These are phyloP conservation scores for Nibea albiflora DNA, from an alignment of 2,113 vertebrate genomes.

Conservation along the genomic window DNA sequence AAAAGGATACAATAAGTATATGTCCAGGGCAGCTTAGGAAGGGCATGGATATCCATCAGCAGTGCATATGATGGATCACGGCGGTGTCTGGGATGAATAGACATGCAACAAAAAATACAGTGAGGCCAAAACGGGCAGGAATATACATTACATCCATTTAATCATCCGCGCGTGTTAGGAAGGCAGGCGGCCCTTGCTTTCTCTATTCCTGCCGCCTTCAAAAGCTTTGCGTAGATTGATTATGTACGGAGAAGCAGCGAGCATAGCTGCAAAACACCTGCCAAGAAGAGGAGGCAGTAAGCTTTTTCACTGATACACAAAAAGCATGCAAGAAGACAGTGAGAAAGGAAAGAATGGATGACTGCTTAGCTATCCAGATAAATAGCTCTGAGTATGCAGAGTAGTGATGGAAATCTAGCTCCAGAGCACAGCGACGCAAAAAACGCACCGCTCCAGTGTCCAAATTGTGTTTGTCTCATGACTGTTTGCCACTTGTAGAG, in stretches of 20 bases:
- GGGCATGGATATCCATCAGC: constrained; percentile 84
- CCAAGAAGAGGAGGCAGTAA: constrained; percentile 61
- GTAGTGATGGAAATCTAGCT: constrained; percentile 50
- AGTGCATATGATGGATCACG: constrained; percentile 78
- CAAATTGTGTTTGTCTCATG: background rate
- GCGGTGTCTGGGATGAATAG: constrained; percentile 81
- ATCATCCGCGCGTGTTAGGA: constrained; percentile 76
- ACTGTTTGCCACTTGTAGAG: constrained; percentile 49
- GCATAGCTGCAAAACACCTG: constrained; percentile 74
- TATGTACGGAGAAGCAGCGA: constrained; percentile 63
- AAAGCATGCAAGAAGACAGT: constrained; percentile 43
- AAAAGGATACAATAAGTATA: constrained; percentile 85
- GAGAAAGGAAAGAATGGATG: constrained; percentile 58
- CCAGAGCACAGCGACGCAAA: constrained; percentile 4
- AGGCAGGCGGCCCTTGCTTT: constrained; percentile 61
- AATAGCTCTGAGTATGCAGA: constrained; percentile 45
- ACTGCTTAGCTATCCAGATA: constrained; percentile 56
- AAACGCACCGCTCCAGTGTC: constrained; percentile 20
- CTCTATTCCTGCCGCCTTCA: constrained; percentile 65
- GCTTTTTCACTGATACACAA: constrained; percentile 65
- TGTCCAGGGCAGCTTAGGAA: constrained; percentile 81
- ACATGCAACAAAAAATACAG: constrained; percentile 81
- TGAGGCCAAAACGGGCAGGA: constrained; percentile 76
- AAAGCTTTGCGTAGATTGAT: constrained; percentile 78
- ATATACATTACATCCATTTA: constrained; percentile 86